phyloP scores from a whole-genome alignment of 2,888 invertebrate species.

The Phytoseiulus persimilis region DNA sequence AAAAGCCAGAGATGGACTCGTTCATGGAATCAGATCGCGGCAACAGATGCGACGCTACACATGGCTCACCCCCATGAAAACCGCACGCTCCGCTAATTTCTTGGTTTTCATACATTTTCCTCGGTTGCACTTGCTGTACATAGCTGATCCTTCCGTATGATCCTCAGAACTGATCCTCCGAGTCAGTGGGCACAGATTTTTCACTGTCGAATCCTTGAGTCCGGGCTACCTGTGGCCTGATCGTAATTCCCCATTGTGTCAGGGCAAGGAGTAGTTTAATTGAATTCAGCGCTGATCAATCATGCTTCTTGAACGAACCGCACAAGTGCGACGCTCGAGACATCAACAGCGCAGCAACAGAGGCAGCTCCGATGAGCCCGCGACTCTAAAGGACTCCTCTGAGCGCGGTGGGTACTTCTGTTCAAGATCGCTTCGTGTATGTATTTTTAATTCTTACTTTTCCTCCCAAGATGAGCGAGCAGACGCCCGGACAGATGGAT shows the following conservation, averaged over 20 bases:
- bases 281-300: not conserved
- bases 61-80: too few relatives aligned
- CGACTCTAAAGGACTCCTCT: not conserved
- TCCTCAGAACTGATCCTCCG: too few relatives aligned
- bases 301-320: not conserved
- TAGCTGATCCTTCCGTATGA: too few relatives aligned
- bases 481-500: not conserved
- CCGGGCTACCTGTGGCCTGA: not conserved
- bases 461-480: not conserved
- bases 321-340: too few relatives aligned
- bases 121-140: too few relatives aligned
- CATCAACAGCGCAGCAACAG: not conserved
- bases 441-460: not conserved
- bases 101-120: too few relatives aligned
- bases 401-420: not conserved
- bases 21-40: not conserved
- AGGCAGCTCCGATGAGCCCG: not conserved
- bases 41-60: not conserved
- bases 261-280: not conserved
- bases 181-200: not conserved
- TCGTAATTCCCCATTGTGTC: not conserved
- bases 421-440: not conserved
- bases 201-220: not conserved
- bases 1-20: not conserved
- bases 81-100: too few relatives aligned